Evolutionary conservation across 2,888 invertebrate genomes (phyloP), one percentile per base, ranked within the genome.

Genomic region (Cheilosia scutellata): DNA sequence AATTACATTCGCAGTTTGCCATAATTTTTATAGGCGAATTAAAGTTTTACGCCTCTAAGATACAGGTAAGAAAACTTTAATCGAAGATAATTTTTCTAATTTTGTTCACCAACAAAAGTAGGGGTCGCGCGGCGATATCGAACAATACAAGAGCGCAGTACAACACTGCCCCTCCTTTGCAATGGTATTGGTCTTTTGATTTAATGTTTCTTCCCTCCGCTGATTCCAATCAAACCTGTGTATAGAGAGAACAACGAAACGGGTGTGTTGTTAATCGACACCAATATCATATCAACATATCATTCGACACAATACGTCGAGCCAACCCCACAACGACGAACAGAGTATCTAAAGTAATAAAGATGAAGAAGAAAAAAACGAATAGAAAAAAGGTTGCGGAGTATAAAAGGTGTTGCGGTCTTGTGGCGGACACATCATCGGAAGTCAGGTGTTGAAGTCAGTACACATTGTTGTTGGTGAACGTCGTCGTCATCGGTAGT

Each of bases 391-490:
- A 68, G 76, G 47, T 82, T 76, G 68, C 57, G 62, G 72, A 66
- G 55, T 57, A 77, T 63, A 63, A 82, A 82, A 86, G 86, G 82
- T 77, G 82, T 82, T 86, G 76, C 71, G 86, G 86, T 80, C 82
- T 82, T 72, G 72, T 82, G 86, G 86, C 82, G 72, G 66, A 77
- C 86, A 86, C 82, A 86, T 86, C 86, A 86, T 86, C 86, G 86
- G 86, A 86, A 86, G 86, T 86, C 76, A 86, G 86, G 86, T 86
- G 86, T 82, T 80, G 82, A 86, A 80, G 66, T 47, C 49, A 76
- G 82, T 76, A 42, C 60, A 76, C 66, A 79, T 77, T 71, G 62
- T 68, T 78, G 53, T 77, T 86, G 66, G 76, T 76, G 76, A 77
- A 76, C 4, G 33, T 60, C 53, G 29, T 31, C 47, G 37, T 62